phyloP scores from a whole-genome alignment of 2,113 vertebrate genomes.

The Pterocles gutturalis region DNA sequence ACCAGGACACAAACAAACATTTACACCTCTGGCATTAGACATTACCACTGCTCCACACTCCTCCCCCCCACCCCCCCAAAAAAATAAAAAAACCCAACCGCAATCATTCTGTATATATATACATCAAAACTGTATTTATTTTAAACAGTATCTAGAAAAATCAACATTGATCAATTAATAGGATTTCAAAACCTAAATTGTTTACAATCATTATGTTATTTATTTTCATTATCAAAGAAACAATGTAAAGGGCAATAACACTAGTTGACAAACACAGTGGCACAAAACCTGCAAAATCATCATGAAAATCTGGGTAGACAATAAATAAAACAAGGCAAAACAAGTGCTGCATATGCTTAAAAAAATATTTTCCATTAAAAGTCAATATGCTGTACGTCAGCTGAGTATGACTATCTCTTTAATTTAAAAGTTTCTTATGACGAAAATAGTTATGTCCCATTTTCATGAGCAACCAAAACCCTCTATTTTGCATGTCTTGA shows the following conservation, averaged over 20 bases:
- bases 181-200: background rate
- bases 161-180: background rate
- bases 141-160: background rate
- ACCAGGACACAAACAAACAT: background rate
- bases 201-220: background rate
- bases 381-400: background rate
- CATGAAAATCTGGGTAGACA: background rate
- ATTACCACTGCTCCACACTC: background rate
- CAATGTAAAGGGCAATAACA: background rate
- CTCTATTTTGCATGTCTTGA: background rate
- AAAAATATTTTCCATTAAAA: background rate
- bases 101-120: no score
- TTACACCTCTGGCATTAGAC: background rate
- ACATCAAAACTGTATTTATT: background rate
- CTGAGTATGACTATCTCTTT: background rate
- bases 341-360: background rate
- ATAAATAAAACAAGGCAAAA: background rate
- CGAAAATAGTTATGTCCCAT: background rate
- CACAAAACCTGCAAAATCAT: background rate
- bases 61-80: no score
- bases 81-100: background rate
- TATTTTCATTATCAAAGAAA: background rate
- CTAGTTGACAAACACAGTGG: background rate
- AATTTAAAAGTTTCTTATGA: background rate
- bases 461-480: background rate